Evolutionary conservation across 2,797 vertebrate genomes (phyloP), one percentile per base, ranked within the genome.

Genomic region (Rhinichthys osculus): DNA sequence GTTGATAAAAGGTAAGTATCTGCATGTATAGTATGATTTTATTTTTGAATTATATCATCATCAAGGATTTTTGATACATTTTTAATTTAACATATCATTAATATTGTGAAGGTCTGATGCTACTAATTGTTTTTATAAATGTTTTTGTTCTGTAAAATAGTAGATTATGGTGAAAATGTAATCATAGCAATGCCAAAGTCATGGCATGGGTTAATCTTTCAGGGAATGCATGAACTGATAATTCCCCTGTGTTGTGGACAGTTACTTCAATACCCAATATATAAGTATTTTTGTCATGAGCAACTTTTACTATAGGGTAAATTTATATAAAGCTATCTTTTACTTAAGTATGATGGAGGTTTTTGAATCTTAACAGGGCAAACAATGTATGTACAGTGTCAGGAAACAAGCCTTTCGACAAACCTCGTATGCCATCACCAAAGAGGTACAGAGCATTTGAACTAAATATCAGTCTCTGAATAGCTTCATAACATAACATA

Each of bases 371-470:
- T 76, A 3, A 35, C 19, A 76, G 70, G 70, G 19, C 14, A 3
- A 76, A 47, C 21, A 50, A 83, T 6, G 14, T 57, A n/a, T 23
- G 78, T 14, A 67, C 59, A 30, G 19, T 47, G 62, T 59, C 71
- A 11, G 82, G 72, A 83, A 66, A 83, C 57, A 64, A 73, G 54
- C 0, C 38, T 47, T 62, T 73, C 81, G 33, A 42, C n/a, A 83
- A 83, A 52, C 40, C 30, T 14, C 27, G 19, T 33, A 76, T 83
- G 57, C 71, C 71, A 11, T 83, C 82, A 38, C 71, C 82, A 38
- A 83, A 83, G 57, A 83, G 82, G 82, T 83, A 81, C n/a, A 13
- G 4, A 7, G 7, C 7, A 50, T n/a, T 5, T 74, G 0, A 44
- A 66, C 62, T 66, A 66, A 19, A 62, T 64, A 6, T 17, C 1